phyloP scores from a whole-genome alignment of 2,797 vertebrate species.

The Microctenopoma steveboyesi region DNA sequence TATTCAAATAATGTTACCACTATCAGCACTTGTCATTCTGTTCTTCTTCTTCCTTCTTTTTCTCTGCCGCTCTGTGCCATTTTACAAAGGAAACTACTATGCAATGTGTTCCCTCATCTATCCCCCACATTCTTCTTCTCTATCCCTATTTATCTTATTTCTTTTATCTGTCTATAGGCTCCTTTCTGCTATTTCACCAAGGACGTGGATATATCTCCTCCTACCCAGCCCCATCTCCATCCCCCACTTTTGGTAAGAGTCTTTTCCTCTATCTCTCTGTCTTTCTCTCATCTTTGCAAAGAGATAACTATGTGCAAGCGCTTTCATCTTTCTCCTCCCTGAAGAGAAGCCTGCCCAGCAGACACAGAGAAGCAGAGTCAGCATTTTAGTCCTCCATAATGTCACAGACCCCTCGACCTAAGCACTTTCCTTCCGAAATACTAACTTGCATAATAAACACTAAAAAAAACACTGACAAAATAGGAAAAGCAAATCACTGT shows the following conservation, averaged over 20 bases:
- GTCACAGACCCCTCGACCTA: slow-evolving; percentile 73
- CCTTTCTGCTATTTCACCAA: slow-evolving; percentile 67
- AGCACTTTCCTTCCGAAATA: slow-evolving; percentile 30
- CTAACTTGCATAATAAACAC: slow-evolving; percentile 11
- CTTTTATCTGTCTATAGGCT: slow-evolving; percentile 56
- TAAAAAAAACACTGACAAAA: background rate
- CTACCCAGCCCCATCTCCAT: slow-evolving; percentile 22
- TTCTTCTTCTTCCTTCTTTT: slow-evolving; percentile 51
- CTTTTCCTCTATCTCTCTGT: slow-evolving; percentile 53
- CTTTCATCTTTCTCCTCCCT: slow-evolving; percentile 74
- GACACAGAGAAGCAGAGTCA: slow-evolving; percentile 82
- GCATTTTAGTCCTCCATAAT: slow-evolving; percentile 81
- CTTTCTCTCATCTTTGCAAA: slow-evolving; percentile 65
- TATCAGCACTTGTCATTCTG: slow-evolving; percentile 57
- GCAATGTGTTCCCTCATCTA: slow-evolving; percentile 54
- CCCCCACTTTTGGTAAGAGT: slow-evolving; percentile 43
- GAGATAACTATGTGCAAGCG: slow-evolving; percentile 70
- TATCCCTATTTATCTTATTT: slow-evolving; percentile 63
- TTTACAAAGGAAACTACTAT: slow-evolving; percentile 48
- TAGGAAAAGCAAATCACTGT: slow-evolving; percentile 16
- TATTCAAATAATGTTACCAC: slow-evolving; percentile 69
- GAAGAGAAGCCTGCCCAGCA: slow-evolving; percentile 77
- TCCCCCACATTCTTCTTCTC: slow-evolving; percentile 62
- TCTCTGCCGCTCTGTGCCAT: slow-evolving; percentile 35
- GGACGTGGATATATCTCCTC: slow-evolving; percentile 68